Conservation (phyloP, 35 echinoderm and acorn worm species). For the Chiridota heheva region DNA sequence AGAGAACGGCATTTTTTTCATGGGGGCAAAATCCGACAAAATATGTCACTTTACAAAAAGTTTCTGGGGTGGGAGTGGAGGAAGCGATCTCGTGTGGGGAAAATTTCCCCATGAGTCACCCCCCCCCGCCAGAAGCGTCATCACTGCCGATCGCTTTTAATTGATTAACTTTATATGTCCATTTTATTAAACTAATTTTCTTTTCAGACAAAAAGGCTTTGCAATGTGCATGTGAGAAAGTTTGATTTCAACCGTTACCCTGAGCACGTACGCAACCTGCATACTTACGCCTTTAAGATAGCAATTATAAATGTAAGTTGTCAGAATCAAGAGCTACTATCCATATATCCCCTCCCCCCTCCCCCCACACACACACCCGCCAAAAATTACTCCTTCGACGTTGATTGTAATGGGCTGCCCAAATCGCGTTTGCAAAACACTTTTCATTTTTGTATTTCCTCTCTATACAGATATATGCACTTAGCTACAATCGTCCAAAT, state of each 20-base stretch:
- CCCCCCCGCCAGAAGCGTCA: too few relatives aligned
- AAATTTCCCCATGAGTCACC: too few relatives aligned
- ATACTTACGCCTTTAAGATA: slow-evolving; percentile 51
- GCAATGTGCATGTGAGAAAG: slow-evolving; percentile 40
- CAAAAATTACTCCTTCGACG: too few relatives aligned
- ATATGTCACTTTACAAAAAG: neutral
- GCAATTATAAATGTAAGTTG: slow-evolving; percentile 50
- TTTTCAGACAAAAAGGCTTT: slow-evolving; percentile 37
- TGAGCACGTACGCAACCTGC: slow-evolving; percentile 23
- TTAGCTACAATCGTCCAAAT: too few relatives aligned
- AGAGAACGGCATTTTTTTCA: neutral
- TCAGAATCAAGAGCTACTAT: too few relatives aligned
- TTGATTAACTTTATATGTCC: neutral
- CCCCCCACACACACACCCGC: too few relatives aligned
- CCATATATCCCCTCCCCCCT: too few relatives aligned
- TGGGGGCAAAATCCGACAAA: neutral
- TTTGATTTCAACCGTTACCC: slow-evolving; percentile 43
- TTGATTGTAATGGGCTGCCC: too few relatives aligned
- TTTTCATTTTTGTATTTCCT: too few relatives aligned
- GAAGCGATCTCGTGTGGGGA: too few relatives aligned
- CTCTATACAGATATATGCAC: too few relatives aligned
- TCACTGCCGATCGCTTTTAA: neutral
- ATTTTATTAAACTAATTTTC: neutral
- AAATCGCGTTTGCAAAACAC: too few relatives aligned
- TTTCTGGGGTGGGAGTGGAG: neutral